These are phyloP conservation scores for Drosophila trichaetosa DNA, from an alignment of 2,888 invertebrate species.

Conservation along the genomic window DNA sequence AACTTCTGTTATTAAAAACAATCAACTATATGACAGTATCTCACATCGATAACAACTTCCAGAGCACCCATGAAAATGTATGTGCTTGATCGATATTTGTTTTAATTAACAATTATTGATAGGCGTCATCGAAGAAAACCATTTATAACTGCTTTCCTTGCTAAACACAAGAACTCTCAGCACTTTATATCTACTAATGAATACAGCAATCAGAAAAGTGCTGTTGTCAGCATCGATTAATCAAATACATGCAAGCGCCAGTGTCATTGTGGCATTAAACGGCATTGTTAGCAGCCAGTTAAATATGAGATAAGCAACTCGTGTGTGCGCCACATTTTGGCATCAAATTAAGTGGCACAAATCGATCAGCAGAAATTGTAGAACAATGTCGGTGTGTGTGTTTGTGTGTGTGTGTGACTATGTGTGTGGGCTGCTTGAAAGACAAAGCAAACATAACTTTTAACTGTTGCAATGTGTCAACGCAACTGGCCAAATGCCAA, in stretches of 20 bases:
- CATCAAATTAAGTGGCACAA: conserved; percentile 73
- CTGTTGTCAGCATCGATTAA: conserved; percentile 2
- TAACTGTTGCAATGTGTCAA: conserved; percentile 69
- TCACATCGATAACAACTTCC: not conserved
- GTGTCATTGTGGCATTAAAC: conserved; percentile 53
- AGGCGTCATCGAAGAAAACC: not conserved
- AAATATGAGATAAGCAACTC: conserved; percentile 59
- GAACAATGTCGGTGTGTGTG: conserved; percentile 18
- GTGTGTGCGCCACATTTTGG: conserved; percentile 56
- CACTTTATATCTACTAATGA: not conserved
- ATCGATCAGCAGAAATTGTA: conserved; percentile 63
- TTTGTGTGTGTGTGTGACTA: conserved; percentile 22
- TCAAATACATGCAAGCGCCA: not conserved
- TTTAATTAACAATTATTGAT: not conserved
- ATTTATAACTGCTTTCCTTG: not conserved
- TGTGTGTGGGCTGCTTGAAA: conserved; percentile 65
- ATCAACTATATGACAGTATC: not conserved
- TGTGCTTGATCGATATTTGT: not conserved
- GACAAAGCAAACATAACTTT: conserved; percentile 27
- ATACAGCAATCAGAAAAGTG: not conserved
- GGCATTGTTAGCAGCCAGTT: conserved; percentile 51
- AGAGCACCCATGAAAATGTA: not conserved
- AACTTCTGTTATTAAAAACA: not conserved
- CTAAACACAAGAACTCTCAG: not conserved
- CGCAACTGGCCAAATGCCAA: conserved; percentile 60